Evolutionary conservation across 2,113 vertebrate species (phyloP).

Genomic region (Otolemur garnettii): DNA sequence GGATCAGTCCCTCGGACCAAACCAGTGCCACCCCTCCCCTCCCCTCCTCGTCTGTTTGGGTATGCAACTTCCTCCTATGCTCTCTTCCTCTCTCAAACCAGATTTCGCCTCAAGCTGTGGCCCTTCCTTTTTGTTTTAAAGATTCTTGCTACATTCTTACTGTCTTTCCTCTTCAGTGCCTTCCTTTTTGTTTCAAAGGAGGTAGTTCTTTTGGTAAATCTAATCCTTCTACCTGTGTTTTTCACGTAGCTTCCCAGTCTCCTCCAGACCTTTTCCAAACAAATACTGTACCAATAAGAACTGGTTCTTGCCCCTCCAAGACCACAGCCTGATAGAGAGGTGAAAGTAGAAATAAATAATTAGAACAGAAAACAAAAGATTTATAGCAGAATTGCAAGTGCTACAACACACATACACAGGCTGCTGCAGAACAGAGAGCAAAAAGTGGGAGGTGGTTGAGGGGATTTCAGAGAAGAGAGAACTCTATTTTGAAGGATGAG

Average conservation of each 20-base stretch:
- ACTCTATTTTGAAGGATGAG: background rate
- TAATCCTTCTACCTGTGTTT: background rate
- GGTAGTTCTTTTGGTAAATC: slow-evolving; percentile 7
- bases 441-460: background rate
- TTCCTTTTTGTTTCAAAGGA: slow-evolving; percentile 14
- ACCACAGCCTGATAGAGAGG: background rate
- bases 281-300: background rate
- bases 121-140: background rate
- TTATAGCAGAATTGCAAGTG: background rate
- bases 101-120: background rate
- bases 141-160: background rate
- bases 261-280: slow-evolving; percentile 24
- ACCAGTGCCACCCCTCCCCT: background rate
- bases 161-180: background rate
- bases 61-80: background rate
- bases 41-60: background rate
- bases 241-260: background rate
- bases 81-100: slow-evolving; percentile 18
- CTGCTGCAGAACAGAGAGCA: background rate
- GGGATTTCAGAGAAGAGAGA: background rate
- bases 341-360: background rate
- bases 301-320: background rate
- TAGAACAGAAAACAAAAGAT: background rate
- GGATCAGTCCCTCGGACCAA: background rate
- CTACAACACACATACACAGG: background rate